phyloP scores from a whole-genome alignment of 1,140 invertebrate species.

The Archivesica marissinica region DNA sequence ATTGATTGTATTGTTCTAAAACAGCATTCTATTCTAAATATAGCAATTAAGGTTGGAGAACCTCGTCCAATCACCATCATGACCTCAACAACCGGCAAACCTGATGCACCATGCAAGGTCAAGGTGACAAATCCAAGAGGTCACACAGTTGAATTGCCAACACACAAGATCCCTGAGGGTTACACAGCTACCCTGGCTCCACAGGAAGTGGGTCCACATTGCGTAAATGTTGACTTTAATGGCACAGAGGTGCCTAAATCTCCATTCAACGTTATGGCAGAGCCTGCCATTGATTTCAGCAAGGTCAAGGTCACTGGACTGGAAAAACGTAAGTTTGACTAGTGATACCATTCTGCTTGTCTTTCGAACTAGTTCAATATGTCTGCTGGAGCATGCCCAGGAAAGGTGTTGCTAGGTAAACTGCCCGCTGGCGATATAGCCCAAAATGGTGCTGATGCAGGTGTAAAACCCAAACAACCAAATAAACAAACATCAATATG shows the following conservation, averaged over 20 bases:
- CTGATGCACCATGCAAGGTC: conserved; percentile 88
- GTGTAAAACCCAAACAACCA: too few relatives aligned
- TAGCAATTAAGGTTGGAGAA: conserved; percentile 79
- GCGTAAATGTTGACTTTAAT: conserved; percentile 58
- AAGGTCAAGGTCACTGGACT: conserved; percentile 79
- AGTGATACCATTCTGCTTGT: too few relatives aligned
- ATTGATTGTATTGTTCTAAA: neutral
- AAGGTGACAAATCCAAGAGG: conserved; percentile 82
- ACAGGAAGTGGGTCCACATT: conserved; percentile 86
- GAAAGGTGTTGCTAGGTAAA: too few relatives aligned
- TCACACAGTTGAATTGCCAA: conserved; percentile 86
- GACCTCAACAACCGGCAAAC: conserved; percentile 87
- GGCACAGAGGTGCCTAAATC: conserved; percentile 90
- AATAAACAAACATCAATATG: too few relatives aligned
- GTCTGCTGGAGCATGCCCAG: too few relatives aligned
- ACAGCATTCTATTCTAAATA: conserved; percentile 6
- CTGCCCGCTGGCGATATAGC: too few relatives aligned
- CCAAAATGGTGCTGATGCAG: too few relatives aligned
- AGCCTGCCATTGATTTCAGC: conserved; percentile 85
- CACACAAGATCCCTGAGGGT: conserved; percentile 84
- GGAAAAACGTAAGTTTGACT: conserved; percentile 56
- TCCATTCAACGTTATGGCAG: conserved; percentile 95
- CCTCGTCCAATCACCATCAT: conserved; percentile 93
- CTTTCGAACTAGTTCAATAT: too few relatives aligned
- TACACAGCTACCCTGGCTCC: conserved; percentile 87